Conservation (phyloP, 30 jellyfish, hydroid and myxozoan genomes). For the Catostylus mosaicus region DNA sequence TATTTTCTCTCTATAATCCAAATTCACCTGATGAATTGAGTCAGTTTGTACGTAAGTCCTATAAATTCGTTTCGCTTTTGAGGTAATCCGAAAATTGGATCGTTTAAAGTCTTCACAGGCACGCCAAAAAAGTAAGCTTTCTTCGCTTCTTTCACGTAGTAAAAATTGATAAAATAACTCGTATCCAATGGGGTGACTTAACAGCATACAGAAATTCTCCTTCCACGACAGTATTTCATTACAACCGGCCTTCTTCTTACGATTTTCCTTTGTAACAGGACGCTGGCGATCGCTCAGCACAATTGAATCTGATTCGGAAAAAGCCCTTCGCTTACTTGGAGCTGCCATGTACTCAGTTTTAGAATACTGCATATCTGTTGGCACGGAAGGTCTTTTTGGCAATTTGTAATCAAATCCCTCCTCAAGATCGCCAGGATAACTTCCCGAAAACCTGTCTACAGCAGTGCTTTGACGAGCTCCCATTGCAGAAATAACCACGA, state of each 20-base stretch:
- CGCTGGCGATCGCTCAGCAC: constrained; percentile 41
- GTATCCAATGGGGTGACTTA: constrained; percentile 53
- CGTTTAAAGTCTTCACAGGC: constrained; percentile 87
- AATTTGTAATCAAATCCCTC: constrained; percentile 9
- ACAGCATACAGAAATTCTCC: constrained; percentile 37
- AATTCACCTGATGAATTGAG: constrained; percentile 79
- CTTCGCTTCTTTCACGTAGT: constrained; percentile 89
- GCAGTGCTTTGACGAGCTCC: constrained; percentile 57
- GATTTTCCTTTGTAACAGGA: neutral
- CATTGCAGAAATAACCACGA: too few species aligned
- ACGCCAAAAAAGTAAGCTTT: constrained; percentile 83
- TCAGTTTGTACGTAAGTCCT: constrained; percentile 57
- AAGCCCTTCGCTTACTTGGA: constrained; percentile 49
- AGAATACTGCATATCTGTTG: constrained; percentile 9
- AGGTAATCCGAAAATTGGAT: constrained; percentile 53
- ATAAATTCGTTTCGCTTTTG: constrained; percentile 71
- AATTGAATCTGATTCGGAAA: constrained; percentile 65
- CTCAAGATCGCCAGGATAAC: constrained; percentile 10
- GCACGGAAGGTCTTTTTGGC: constrained; percentile 52
- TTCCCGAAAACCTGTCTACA: constrained; percentile 20
- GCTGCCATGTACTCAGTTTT: neutral
- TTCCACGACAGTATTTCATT: constrained; percentile 65
- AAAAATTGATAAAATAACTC: constrained; percentile 66
- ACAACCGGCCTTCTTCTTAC: constrained; percentile 45
- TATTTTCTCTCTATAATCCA: constrained; percentile 68